Conservation (phyloP, 2,797 vertebrate species). For the Amblyraja radiata region DNA sequence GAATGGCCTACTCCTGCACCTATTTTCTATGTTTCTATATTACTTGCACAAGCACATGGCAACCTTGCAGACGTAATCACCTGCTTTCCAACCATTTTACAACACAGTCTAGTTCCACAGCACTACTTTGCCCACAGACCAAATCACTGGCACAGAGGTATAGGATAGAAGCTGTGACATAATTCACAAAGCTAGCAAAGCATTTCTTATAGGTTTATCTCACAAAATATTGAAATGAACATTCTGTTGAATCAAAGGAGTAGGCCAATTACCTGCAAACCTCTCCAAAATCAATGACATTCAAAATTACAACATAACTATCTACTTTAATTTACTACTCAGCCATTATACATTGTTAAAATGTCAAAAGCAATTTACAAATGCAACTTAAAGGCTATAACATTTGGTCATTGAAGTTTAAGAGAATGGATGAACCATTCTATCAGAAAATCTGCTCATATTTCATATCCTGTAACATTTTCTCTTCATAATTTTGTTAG, state of each 20-base stretch:
- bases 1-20: too few relatives aligned
- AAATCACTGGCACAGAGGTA: neutral
- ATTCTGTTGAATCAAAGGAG: neutral
- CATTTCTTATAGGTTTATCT: neutral
- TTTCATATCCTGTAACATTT: neutral
- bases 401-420: neutral
- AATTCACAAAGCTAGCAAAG: neutral
- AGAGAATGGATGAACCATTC: neutral
- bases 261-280: too few relatives aligned
- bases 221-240: neutral
- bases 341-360: neutral
- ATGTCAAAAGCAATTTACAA: neutral
- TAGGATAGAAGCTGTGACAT: neutral
- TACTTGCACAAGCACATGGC: slow-evolving; percentile 37
- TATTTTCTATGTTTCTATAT: neutral
- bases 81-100: neutral
- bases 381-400: slow-evolving; percentile 2
- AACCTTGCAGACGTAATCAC: slow-evolving; percentile 1
- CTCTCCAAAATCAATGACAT: too few relatives aligned
- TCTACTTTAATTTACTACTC: neutral
- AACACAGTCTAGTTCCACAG: neutral
- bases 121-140: neutral
- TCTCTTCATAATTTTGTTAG: too few relatives aligned
- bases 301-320: too few relatives aligned
- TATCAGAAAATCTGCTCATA: neutral